Evolutionary conservation across 2,888 invertebrate genomes (phyloP), one percentile per base, ranked within the genome.

Genomic region (Drosophila helvetica): DNA sequence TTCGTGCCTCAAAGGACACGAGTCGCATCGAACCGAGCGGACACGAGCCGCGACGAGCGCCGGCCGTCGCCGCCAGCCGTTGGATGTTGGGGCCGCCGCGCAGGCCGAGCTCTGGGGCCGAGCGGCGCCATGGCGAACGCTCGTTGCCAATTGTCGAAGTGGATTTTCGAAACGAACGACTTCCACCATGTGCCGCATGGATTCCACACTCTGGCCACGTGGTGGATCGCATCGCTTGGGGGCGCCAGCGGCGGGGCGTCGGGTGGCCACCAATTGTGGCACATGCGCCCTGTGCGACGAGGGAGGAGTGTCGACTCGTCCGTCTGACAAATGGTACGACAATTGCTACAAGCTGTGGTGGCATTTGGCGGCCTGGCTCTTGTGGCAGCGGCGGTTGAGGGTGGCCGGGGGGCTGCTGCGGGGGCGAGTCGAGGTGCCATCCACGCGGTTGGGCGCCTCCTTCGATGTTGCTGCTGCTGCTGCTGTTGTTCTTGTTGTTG

Each of bases 301-400:
- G 89, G 90, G 90, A 90, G 90, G 90, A 90, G 90, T 90, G 85
- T 90, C 82, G 70, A 62, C 62, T 71, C 65, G 75, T 80, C 79
- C 82, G 77, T 81, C 90, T 91, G 90, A 91, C 91, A 90, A 90
- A 90, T 90, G 90, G 89, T 90, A 90, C 90, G 90, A 90, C 90
- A 91, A 90, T 88, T 90, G 88, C 84, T 87, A 84, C 90, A 86
- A 88, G 89, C 87, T 88, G 89, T 88, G 89, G 90, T 88, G 85
- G 86, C 86, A 80, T 84, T 81, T 79, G 78, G 80, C 79, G 78
- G 79, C 78, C 71, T 74, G 73, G 67, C 70, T 69, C 77, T 77
- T 66, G 38, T 79, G 68, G 72, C 74, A 79, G 77, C 75, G 56
- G 56, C 46, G 64, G 43, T 61, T 63, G 57, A 50, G 47, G 53